Evolutionary conservation across 2,797 vertebrate species (phyloP), one percentile per base, ranked within the genome.

Genomic region (Anguilla pacifica): DNA sequence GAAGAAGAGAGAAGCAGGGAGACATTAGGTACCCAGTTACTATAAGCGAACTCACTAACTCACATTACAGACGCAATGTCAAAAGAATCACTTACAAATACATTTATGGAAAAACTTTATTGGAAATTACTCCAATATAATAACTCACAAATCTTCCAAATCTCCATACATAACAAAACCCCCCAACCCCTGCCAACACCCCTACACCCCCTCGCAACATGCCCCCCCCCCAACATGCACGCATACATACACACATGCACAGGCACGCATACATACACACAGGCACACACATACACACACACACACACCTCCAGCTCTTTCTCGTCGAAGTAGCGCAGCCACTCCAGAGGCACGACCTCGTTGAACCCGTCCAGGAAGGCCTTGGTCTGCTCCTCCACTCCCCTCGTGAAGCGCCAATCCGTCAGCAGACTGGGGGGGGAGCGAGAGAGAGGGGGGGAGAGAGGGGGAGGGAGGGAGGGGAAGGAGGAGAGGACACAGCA

Each of bases 361-460:
- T 99, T 99, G 94, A 99, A 99, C 86, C 98, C 98, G 0, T 99
- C 98, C 92, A 99, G 95, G 94, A 99, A 99, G 2, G 98, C 98
- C 92, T 97, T 99, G 91, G 98, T 99, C 95, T 99, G 98, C 86
- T 99, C 98, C 93, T 99, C 98, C 89, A 99, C 98, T 0, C 98
- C 98, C 0, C 98, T 97, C 0, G 97, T 99, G 93, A 99, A 99
- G 86, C 98, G 96, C 98, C 98, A 99, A 93, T 99, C 98, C 0
- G 98, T 99, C 91, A 99, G 96, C 92, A 99, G 94, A 94, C 98
- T 99, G 92, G 64, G 84, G 92, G 64, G 84, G 83, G 64, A 82
- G 61, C 28, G 74, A 35, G 57, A 10, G 28, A 61, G 6, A 6
- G 49, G 1, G 25, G 31, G 25, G 25, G 83, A 57, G 83, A 25